Evolutionary conservation across 2,113 vertebrate species (phyloP).

Genomic region (Phalacrocorax aristotelis): DNA sequence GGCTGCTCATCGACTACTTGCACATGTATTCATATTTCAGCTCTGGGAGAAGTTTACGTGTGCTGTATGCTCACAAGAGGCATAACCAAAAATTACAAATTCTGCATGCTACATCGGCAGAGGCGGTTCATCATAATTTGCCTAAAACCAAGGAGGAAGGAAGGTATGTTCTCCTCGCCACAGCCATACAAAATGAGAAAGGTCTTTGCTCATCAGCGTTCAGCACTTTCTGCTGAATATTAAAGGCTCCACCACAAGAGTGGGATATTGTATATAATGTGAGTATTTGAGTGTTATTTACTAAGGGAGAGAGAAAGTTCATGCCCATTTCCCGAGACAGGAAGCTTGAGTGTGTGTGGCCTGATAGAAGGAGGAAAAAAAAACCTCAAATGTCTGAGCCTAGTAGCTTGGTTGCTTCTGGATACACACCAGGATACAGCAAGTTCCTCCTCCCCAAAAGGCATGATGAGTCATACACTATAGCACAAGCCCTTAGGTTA

Average conservation of each 20-base stretch:
- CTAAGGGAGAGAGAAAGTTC: not conserved
- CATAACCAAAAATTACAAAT: not conserved
- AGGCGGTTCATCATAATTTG: not conserved
- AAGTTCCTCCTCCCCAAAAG: conserved; percentile 39
- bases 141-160: not conserved
- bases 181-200: not conserved
- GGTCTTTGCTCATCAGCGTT: not conserved
- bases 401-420: not conserved
- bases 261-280: not conserved
- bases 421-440: not conserved
- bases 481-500: not conserved
- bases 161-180: not conserved
- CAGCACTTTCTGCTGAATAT: not conserved
- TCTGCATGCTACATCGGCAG: not conserved
- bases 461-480: not conserved
- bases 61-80: fast-evolving
- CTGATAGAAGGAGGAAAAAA: not conserved
- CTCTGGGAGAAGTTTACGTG: not conserved
- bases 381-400: not conserved
- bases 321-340: conserved; percentile 1
- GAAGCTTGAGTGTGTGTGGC: not conserved
- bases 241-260: not conserved
- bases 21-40: not conserved
- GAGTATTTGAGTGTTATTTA: not conserved
- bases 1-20: not conserved